Evolutionary conservation across 2,888 invertebrate genomes (phyloP).

Genomic region (Xylota sylvarum): DNA sequence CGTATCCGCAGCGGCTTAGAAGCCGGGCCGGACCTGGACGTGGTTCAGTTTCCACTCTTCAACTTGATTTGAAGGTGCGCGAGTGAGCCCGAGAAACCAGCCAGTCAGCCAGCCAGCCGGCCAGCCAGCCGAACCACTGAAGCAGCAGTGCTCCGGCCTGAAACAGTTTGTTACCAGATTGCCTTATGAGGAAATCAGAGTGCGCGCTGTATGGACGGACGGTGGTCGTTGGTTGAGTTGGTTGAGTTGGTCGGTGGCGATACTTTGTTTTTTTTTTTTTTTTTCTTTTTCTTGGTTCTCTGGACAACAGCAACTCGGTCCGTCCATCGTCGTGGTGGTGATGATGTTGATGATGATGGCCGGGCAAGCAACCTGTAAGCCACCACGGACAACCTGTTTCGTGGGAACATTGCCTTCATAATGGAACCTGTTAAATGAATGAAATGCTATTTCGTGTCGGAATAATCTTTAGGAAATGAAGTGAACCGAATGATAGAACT

Average conservation of each 20-base stretch:
- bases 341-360: constrained; percentile 70
- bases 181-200: constrained; percentile 70
- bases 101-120: background rate
- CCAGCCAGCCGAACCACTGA: constrained; percentile 22
- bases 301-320: constrained; percentile 43
- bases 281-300: constrained; percentile 38
- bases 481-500: constrained; percentile 74
- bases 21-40: constrained; percentile 43
- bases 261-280: constrained; percentile 17
- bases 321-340: constrained; percentile 8
- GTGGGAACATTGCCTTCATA: constrained; percentile 85
- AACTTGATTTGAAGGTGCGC: constrained; percentile 65
- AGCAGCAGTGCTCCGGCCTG: constrained; percentile 30
- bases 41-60: constrained; percentile 53
- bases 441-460: constrained; percentile 83
- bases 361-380: constrained; percentile 74
- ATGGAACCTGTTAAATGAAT: constrained; percentile 85
- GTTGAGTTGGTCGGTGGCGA: background rate
- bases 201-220: constrained; percentile 10
- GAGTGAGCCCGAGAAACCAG: constrained; percentile 1
- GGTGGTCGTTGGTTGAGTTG: constrained; percentile 22
- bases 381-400: constrained; percentile 83
- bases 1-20: constrained; percentile 66
- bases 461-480: constrained; percentile 77
- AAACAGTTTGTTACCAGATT: constrained; percentile 43